phyloP scores from a whole-genome alignment of 2,888 invertebrate genomes.

The Danaus chrysippus region DNA sequence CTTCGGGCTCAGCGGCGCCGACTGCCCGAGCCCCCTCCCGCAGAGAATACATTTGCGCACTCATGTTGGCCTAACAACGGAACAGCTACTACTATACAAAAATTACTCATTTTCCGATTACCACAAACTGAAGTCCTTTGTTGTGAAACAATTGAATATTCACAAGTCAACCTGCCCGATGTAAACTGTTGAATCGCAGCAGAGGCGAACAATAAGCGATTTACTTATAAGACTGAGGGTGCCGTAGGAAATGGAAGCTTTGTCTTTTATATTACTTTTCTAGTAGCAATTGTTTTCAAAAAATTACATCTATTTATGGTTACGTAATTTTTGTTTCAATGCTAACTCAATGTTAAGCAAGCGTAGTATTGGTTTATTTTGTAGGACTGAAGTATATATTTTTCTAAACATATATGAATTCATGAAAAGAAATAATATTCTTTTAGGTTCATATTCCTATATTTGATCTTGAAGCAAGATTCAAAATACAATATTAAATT shows the following conservation, averaged over 20 bases:
- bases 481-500: no score
- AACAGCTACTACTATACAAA: constrained; percentile 68
- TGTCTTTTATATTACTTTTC: constrained; percentile 34
- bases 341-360: not conserved
- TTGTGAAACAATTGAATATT: constrained; percentile 44
- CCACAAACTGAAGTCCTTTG: constrained; percentile 41
- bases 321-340: constrained; percentile 6
- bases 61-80: constrained; percentile 74
- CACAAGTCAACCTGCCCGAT: constrained; percentile 14
- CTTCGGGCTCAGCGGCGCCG: constrained; percentile 72
- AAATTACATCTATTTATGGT: constrained; percentile 1
- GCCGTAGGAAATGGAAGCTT: constrained; percentile 45
- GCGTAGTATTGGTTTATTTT: not conserved
- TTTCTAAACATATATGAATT: no score
- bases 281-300: constrained; percentile 31
- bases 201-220: constrained; percentile 59
- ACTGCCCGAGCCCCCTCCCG: constrained; percentile 47
- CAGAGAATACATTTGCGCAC: constrained; percentile 78
- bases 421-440: no score
- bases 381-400: not conserved
- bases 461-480: no score
- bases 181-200: constrained; percentile 12
- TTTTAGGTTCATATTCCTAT: no score
- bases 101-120: constrained; percentile 68
- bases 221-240: constrained; percentile 52